Conservation (phyloP, 2,888 invertebrate species). For the Tetragonisca angustula region DNA sequence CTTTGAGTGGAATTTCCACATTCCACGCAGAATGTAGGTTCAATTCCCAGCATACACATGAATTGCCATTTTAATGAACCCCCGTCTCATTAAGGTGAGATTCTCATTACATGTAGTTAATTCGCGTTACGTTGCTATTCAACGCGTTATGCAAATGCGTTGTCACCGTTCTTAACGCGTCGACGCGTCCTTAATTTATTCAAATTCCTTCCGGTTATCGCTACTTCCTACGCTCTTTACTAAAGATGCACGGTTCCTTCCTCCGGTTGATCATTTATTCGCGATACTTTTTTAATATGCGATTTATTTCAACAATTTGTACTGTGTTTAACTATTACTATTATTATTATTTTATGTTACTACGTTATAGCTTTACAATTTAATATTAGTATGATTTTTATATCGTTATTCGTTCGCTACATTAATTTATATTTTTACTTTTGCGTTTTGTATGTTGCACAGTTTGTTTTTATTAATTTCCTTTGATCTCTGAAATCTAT, state of each 20-base stretch:
- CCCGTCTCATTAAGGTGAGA: conserved; percentile 16
- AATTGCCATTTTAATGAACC: conserved; percentile 13
- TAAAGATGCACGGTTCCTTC: neutral
- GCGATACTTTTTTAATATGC: no score
- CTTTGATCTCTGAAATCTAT: no score
- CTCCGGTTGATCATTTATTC: neutral
- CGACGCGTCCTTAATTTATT: conserved; percentile 1
- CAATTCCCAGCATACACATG: neutral
- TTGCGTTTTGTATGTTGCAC: no score
- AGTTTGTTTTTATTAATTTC: no score
- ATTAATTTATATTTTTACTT: no score
- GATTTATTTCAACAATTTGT: no score
- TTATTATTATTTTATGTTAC: no score
- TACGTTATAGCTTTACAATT: no score
- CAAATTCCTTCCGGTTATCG: neutral
- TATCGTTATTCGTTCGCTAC: no score
- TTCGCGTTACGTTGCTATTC: conserved; percentile 4
- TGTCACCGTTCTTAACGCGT: neutral
- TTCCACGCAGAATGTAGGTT: neutral
- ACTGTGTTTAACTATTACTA: no score
- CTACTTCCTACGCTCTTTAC: neutral
- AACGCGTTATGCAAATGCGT: neutral
- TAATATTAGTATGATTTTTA: no score
- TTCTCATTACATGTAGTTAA: conserved; percentile 12
- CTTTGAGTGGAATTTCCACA: no score